Evolutionary conservation across 1,140 invertebrate species (phyloP).

Genomic region (Pseudomyrmex dendroicus): DNA sequence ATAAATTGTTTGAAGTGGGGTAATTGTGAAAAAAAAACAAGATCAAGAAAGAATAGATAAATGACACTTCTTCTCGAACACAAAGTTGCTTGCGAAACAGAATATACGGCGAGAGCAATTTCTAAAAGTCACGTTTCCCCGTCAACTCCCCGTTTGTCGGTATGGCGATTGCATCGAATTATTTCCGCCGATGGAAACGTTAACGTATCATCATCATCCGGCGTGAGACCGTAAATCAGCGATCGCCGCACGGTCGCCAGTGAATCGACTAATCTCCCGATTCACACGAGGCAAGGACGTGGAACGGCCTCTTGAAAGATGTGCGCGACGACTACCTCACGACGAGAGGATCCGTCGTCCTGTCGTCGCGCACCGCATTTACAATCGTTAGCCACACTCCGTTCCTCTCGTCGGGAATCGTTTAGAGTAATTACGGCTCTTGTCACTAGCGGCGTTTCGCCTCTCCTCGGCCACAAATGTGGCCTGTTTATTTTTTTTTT

Average conservation of each 20-base stretch:
- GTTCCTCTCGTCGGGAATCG: slow-evolving; percentile 62
- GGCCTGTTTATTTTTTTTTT: slow-evolving; percentile 27
- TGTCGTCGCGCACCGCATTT: slow-evolving; percentile 69
- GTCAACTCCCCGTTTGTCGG: background rate
- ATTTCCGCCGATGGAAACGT: slow-evolving; percentile 44
- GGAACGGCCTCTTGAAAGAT: slow-evolving; percentile 71
- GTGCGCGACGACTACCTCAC: slow-evolving; percentile 51
- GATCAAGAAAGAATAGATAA: background rate
- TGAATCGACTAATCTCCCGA: slow-evolving; percentile 72
- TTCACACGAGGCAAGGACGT: slow-evolving; percentile 74
- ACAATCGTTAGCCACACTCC: slow-evolving; percentile 67
- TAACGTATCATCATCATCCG: slow-evolving; percentile 49
- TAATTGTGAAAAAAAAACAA: background rate
- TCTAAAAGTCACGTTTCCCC: slow-evolving; percentile 31
- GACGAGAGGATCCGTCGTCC: slow-evolving; percentile 41
- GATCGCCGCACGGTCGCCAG: slow-evolving; percentile 52
- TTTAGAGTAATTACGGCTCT: slow-evolving; percentile 74
- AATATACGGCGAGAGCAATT: background rate
- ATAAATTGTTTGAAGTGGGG: too few species aligned
- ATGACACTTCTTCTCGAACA: background rate
- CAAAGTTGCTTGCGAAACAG: slow-evolving; percentile 3
- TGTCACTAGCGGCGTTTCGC: slow-evolving; percentile 57
- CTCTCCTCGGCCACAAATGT: slow-evolving; percentile 29
- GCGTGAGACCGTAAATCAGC: slow-evolving; percentile 60
- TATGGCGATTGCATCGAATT: slow-evolving; percentile 39